Percentiles rank a stretch among this genome's conserved stretches.
Evolutionary conservation across 2,888 invertebrate genomes (phyloP).

Genomic region (Drosophila demipolita): DNA sequence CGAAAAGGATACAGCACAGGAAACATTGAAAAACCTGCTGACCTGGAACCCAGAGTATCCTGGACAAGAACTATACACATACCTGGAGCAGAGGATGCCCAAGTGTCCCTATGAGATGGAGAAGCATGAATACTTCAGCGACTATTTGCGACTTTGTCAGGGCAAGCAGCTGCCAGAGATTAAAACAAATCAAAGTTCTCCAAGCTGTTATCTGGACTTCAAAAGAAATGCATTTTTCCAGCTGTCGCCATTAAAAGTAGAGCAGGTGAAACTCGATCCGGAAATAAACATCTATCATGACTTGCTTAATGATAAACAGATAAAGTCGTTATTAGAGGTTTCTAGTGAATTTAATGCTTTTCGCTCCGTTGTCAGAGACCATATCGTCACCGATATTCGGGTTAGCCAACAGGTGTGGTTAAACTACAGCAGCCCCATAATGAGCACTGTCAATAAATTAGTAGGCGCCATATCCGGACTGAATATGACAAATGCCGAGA

Average conservation of each 20-base stretch:
- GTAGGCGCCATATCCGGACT: conserved; percentile 92
- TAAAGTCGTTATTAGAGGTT: conserved; percentile 86
- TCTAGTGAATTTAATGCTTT: conserved; percentile 22
- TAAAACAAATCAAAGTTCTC: background rate
- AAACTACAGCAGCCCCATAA: conserved; percentile 35
- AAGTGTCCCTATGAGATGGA: background rate
- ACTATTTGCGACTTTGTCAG: conserved; percentile 65
- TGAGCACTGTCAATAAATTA: conserved; percentile 29
- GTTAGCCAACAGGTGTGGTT: conserved; percentile 67
- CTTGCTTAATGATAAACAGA: conserved; percentile 93
- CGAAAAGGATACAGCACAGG: conserved; percentile 31
- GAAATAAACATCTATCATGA: conserved; percentile 93
- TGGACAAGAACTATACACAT: conserved; percentile 30
- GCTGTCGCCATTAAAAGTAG: conserved; percentile 91
- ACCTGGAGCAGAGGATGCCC: conserved; percentile 28
- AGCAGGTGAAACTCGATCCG: conserved; percentile 91
- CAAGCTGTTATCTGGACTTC: conserved; percentile 57
- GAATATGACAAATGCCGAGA: conserved; percentile 93
- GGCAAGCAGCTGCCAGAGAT: conserved; percentile 45
- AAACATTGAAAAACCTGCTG: conserved; percentile 46
- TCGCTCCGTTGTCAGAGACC: conserved; percentile 47
- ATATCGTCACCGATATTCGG: background rate
- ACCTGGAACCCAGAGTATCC: conserved; percentile 31
- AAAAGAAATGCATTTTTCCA: conserved; percentile 88
- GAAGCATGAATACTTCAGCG: background rate